Evolutionary conservation across 2,888 invertebrate genomes (phyloP).

Genomic region (Agrochola lychnidis): DNA sequence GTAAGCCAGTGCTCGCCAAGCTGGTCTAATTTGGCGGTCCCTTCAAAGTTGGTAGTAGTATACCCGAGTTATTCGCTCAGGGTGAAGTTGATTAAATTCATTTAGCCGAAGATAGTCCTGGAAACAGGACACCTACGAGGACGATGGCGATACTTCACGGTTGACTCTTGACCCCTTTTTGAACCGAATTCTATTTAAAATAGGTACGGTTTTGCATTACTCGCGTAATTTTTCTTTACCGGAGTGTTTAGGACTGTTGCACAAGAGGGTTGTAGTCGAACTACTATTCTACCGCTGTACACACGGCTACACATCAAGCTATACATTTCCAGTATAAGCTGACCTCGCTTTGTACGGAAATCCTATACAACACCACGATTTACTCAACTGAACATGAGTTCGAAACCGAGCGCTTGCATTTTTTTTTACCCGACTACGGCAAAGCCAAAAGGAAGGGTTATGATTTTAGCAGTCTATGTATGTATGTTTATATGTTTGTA

Average conservation of each 20-base stretch:
- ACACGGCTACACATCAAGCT: too few relatives aligned
- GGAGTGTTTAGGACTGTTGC: neutral
- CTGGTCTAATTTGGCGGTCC: slow-evolving; percentile 24
- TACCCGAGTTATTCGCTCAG: neutral
- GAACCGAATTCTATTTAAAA: neutral
- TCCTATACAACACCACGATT: neutral
- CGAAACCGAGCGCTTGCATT: neutral
- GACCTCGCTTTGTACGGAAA: too few relatives aligned
- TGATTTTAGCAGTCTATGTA: too few relatives aligned
- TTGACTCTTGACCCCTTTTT: slow-evolving; percentile 22
- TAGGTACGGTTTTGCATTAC: neutral
- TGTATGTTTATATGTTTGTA: too few relatives aligned
- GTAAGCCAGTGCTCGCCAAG: slow-evolving; percentile 31
- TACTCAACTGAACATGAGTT: neutral
- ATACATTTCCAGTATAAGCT: too few relatives aligned
- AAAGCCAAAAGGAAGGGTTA: too few relatives aligned
- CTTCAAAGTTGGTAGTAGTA: slow-evolving; percentile 19
- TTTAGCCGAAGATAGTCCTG: neutral
- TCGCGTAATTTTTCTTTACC: neutral
- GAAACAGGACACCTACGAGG: slow-evolving; percentile 11
- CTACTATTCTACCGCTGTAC: too few relatives aligned
- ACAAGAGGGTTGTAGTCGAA: neutral
- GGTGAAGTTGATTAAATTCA: slow-evolving; percentile 13
- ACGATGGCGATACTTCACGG: neutral
- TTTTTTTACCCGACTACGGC: too few relatives aligned